Percentiles rank a stretch among this genome's conserved stretches.
Conservation (phyloP, 2,797 vertebrate genomes). For the Clamator glandarius region DNA sequence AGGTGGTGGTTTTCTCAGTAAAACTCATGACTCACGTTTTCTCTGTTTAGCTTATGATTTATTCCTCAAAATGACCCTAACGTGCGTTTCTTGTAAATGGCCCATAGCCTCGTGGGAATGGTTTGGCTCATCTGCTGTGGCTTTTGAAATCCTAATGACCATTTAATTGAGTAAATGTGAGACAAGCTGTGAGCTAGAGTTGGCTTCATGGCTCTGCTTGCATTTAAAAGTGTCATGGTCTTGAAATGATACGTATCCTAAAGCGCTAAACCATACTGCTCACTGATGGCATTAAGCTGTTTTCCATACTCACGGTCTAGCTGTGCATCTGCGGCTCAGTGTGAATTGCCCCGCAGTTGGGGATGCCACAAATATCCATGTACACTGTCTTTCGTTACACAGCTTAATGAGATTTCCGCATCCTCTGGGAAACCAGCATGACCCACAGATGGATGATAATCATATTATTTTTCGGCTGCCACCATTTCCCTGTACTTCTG, state of each 20-base stretch:
- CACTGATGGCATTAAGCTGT: not conserved
- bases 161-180: conserved; percentile 52
- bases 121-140: conserved; percentile 33
- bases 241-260: not conserved
- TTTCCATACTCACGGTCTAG: conserved; percentile 2
- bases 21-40: conserved; percentile 25
- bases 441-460: not conserved
- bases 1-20: not conserved
- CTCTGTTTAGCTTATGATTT: conserved; percentile 40
- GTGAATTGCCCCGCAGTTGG: not conserved
- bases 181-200: conserved; percentile 43
- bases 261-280: not conserved
- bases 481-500: not conserved
- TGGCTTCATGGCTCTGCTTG: conserved; percentile 26
- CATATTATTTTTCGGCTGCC: not conserved
- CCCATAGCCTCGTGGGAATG: not conserved
- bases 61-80: not conserved
- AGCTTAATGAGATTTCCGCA: conserved; percentile 39
- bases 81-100: not conserved
- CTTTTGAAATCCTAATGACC: conserved; percentile 60
- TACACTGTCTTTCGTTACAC: not conserved
- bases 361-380: conserved; percentile 9
- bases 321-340: not conserved
- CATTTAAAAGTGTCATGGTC: conserved; percentile 31
- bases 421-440: not conserved